Conservation (phyloP, 1,140 invertebrate species). For the Adelges cooleyi region DNA sequence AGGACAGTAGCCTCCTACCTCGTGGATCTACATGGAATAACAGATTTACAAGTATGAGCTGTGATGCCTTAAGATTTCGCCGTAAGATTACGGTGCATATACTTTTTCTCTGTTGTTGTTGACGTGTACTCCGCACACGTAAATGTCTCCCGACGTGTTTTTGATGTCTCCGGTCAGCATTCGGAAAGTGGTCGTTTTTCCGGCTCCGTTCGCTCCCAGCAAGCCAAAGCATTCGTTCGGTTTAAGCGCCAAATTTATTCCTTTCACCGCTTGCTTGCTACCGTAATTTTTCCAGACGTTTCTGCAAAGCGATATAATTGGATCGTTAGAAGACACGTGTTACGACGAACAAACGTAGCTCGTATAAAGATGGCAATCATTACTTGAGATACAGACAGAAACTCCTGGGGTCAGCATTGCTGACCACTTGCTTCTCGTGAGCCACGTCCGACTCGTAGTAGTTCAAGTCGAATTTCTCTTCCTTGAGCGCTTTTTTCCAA, state of each 20-base stretch:
- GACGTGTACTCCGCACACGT: constrained; percentile 18
- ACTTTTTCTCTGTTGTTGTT: constrained; percentile 3
- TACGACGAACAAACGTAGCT: too few species aligned
- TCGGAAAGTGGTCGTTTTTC: constrained; percentile 74
- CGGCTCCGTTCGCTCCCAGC: constrained; percentile 73
- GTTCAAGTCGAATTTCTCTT: constrained; percentile 12
- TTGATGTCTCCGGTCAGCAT: constrained; percentile 62
- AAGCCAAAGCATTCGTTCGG: constrained; percentile 76
- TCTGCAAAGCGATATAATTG: neutral
- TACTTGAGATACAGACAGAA: constrained; percentile 17
- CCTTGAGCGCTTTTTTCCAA: neutral
- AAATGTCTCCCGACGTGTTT: constrained; percentile 20
- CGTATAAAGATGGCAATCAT: neutral
- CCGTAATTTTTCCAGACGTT: constrained; percentile 29
- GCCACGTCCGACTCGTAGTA: constrained; percentile 13
- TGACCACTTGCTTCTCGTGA: constrained; percentile 8
- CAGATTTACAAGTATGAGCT: too few species aligned
- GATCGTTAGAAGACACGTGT: too few species aligned
- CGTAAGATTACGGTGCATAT: neutral
- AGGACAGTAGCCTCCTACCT: constrained; percentile 37
- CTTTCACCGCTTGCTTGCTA: constrained; percentile 24
- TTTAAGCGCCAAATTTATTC: constrained; percentile 27
- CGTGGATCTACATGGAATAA: constrained; percentile 23
- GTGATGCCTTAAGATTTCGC: neutral
- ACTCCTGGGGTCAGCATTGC: neutral